These are phyloP conservation scores for Anastrepha ludens DNA, from an alignment of 1,140 invertebrate species.

Conservation along the genomic window DNA sequence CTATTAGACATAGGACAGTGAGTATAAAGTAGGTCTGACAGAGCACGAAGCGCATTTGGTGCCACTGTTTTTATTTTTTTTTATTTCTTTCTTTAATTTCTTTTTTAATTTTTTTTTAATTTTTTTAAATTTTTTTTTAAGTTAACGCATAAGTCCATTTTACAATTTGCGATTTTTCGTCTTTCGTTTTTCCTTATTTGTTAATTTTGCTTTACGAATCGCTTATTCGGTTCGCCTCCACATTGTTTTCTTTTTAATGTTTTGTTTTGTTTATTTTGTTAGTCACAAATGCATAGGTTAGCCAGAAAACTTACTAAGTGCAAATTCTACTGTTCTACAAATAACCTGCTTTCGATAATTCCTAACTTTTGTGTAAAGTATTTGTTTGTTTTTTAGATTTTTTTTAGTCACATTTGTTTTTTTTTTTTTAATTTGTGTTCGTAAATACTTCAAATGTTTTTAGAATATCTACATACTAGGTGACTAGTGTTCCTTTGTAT, in stretches of 20 bases:
- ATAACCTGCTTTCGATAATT: not conserved
- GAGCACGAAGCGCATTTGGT: not conserved
- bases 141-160: not conserved
- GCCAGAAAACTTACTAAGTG: conserved; percentile 26
- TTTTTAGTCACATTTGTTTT: not conserved
- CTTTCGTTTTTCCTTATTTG: not conserved
- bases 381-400: not conserved
- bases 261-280: not conserved
- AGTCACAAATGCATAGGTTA: conserved; percentile 53
- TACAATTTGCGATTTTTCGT: not conserved
- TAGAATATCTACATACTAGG: not conserved
- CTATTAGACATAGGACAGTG: conserved; percentile 21
- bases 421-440: not conserved
- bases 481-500: not conserved
- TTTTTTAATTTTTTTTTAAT: not conserved
- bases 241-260: conserved; percentile 9
- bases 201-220: not conserved
- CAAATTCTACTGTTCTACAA: not conserved
- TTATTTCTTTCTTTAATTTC: not conserved
- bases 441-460: not conserved
- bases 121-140: conserved; percentile 18
- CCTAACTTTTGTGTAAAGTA: not conserved
- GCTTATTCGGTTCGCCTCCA: conserved; percentile 27
- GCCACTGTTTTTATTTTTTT: not conserved
- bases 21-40: not conserved